Evolutionary conservation across 2,113 vertebrate species (phyloP).

Genomic region (Mixornis gularis): DNA sequence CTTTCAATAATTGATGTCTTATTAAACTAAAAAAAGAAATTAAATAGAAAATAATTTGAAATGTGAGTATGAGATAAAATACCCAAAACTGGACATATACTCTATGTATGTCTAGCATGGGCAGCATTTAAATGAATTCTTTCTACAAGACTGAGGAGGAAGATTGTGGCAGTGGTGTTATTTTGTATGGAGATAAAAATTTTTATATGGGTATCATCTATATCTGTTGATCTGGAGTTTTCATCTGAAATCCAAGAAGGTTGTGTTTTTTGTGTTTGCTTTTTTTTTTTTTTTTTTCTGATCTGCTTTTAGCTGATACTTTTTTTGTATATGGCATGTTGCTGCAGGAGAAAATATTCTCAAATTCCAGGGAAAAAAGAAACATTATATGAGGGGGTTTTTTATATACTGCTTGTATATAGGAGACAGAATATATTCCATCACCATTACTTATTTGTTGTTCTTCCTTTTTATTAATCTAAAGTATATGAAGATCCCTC

Average conservation of each 20-base stretch:
- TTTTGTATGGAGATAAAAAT: not conserved
- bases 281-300: not conserved
- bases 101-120: not conserved
- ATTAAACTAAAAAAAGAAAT: not conserved
- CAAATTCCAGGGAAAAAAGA: not conserved
- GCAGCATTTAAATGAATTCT: not conserved
- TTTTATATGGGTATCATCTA: not conserved
- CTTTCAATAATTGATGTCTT: not conserved
- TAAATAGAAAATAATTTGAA: not conserved
- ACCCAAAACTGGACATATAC: not conserved
- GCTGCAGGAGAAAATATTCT: not conserved
- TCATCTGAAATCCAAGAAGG: not conserved
- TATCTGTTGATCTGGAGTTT: not conserved
- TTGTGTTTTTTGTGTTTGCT: too few species aligned
- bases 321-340: not conserved
- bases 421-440: not conserved
- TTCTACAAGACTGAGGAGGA: not conserved
- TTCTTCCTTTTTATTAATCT: not conserved
- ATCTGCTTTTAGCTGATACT: too few species aligned
- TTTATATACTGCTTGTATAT: not conserved
- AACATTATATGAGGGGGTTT: not conserved
- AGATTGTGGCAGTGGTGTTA: not conserved
- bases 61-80: not conserved
- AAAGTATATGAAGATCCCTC: not conserved
- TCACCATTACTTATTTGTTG: not conserved